Base-by-base conservation (phyloP, 2,797 vertebrate species). In the Rhinophrynus dorsalis region DNA sequence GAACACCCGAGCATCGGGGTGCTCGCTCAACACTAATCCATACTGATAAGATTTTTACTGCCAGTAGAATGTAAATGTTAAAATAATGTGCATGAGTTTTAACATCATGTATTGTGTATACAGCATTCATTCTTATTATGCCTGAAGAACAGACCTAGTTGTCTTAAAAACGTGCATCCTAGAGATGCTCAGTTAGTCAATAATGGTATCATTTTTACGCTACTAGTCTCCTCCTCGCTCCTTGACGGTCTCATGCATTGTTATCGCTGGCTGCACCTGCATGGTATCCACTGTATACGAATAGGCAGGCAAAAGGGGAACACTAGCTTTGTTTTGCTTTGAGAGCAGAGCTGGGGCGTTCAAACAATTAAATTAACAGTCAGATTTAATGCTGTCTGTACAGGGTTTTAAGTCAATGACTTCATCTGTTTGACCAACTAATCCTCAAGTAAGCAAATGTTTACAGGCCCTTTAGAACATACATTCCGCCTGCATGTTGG, bases 401-500 rank as follows among this genome's bases (percentile, higher is more conserved):
- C 18, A 42, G 38, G n/a, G 45, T 42, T 68, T 60, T 18, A 48
- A 45, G 21, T 56, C 21, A 10, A 69, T 69, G 67, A 61, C 47
- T 54, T 70, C 67, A 70, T 70, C 23, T 70, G 50, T 70, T 70
- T 70, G 50, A 70, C 23, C 30, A 70, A 21, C 58, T 70, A 70
- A 70, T 70, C 67, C 67, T n/a, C 50, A 24, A 62, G 38, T 56
- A 38, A 70, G 38, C 50, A 63, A 70, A 70, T 70, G 58, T 70
- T 62, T 70, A 56, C 67, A n/a, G 47, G 23, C 29, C 67, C 48
- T 45, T n/a, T 47, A 38, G 32, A 56, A 17, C 23, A 3, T 7
- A 26, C 33, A 3, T 15, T 33, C 47, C 35, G 11, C 67, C 67
- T 52, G 17, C 24, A 35, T 26, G 13, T 10, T 10, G 59, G 44